phyloP scores from a whole-genome alignment of 2,888 invertebrate genomes.

The Danaus chrysippus region DNA sequence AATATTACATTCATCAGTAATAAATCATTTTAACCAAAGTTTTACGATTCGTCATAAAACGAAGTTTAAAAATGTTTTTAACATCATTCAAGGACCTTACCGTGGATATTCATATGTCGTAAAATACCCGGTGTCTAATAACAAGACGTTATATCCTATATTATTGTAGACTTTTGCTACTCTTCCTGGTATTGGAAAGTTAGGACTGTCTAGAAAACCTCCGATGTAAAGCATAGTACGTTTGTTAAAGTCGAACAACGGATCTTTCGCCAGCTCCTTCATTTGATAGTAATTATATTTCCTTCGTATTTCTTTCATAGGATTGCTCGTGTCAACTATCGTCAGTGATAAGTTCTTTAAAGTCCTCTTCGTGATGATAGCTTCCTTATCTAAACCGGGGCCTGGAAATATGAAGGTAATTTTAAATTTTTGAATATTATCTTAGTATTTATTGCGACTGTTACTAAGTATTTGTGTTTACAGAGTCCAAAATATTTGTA shows the following conservation, averaged over 20 bases:
- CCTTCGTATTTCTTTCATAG: constrained; percentile 30
- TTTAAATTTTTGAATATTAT: background rate
- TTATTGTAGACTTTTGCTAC: constrained; percentile 43
- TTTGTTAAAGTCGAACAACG: constrained; percentile 41
- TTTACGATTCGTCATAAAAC: too few species aligned
- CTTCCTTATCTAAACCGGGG: constrained; percentile 48
- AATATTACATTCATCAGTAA: too few species aligned
- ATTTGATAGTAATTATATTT: constrained; percentile 56
- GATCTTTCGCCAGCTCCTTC: constrained; percentile 44
- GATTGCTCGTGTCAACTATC: constrained; percentile 38
- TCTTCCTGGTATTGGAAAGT: constrained; percentile 36
- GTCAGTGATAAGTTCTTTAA: constrained; percentile 45
- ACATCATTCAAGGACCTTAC: constrained; percentile 40
- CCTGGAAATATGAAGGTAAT: constrained; percentile 43
- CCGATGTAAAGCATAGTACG: constrained; percentile 54
- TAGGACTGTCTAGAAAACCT: constrained; percentile 55
- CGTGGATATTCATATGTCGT: constrained; percentile 52
- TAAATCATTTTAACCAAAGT: too few species aligned
- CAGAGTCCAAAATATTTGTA: too few species aligned
- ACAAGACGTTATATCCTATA: constrained; percentile 42
- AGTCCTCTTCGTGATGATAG: constrained; percentile 45
- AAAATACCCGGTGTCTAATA: constrained; percentile 29
- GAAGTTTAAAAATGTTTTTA: too few species aligned
- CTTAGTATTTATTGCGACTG: too few species aligned
- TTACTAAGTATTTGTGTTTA: too few species aligned